Evolutionary conservation across 2,113 vertebrate genomes (phyloP).

Genomic region (Motacilla tschutschensis): DNA sequence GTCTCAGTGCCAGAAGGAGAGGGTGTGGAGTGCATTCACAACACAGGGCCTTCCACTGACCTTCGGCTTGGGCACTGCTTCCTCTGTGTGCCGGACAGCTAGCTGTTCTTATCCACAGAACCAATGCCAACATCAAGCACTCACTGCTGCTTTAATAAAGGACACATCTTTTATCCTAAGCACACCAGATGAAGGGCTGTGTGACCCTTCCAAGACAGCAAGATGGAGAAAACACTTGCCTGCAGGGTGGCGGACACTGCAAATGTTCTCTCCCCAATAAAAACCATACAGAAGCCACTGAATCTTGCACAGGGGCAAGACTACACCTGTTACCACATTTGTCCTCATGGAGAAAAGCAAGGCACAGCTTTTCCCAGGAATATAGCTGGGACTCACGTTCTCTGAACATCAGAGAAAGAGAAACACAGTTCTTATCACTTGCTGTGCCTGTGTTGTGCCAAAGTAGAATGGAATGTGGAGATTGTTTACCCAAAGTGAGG

Average conservation of each 20-base stretch:
- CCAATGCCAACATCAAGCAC: neutral
- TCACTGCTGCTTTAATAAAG: neutral
- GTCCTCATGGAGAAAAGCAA: no score
- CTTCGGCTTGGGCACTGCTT: neutral
- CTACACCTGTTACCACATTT: no score
- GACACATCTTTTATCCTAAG: neutral
- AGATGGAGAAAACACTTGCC: accelerated
- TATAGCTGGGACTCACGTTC: no score
- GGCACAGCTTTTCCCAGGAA: no score
- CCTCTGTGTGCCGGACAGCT: accelerated
- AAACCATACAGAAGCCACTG: neutral
- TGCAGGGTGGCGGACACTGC: accelerated
- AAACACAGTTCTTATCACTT: no score
- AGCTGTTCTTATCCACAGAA: neutral
- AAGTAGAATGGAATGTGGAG: no score
- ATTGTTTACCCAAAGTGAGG: no score
- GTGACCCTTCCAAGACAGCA: accelerated
- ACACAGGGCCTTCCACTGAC: neutral
- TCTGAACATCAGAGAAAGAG: no score
- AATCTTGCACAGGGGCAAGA: neutral
- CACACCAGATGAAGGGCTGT: accelerated
- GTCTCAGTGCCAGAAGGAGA: accelerated
- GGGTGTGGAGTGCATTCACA: no score
- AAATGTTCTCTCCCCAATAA: neutral
- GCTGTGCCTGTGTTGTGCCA: no score